Conservation (phyloP, 2,113 vertebrate genomes). For the Ceyx margarethae region DNA sequence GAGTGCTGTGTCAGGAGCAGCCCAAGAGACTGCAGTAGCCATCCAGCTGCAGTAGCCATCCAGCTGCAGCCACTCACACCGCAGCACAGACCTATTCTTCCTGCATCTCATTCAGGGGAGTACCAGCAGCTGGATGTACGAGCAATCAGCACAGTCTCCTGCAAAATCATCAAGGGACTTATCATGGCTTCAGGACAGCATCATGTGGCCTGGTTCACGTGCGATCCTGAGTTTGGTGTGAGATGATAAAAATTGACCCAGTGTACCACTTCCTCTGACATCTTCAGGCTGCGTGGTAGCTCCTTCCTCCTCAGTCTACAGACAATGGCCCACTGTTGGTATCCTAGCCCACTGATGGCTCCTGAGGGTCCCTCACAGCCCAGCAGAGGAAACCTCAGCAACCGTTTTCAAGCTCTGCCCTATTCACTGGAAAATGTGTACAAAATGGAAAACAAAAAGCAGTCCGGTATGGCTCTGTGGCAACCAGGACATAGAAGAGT, state of each 20-base stretch:
- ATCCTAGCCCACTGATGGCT: not conserved
- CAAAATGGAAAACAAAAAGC: not conserved
- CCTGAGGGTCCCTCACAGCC: not conserved
- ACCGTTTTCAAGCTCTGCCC: not conserved
- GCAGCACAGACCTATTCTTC: not conserved
- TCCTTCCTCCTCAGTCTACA: fast-evolving
- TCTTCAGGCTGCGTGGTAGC: not conserved
- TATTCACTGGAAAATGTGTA: not conserved
- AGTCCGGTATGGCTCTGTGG: not conserved
- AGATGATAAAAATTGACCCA: not conserved
- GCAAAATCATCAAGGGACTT: not conserved
- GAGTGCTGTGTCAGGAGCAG: fast-evolving
- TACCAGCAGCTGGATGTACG: not conserved
- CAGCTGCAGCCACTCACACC: not conserved
- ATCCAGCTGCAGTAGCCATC: not conserved
- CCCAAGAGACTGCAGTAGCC: fast-evolving
- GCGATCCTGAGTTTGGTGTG: not conserved
- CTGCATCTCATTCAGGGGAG: not conserved
- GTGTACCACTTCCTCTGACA: not conserved
- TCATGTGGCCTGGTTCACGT: fast-evolving
- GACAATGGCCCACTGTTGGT: not conserved
- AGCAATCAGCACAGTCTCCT: not conserved
- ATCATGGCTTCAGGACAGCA: not conserved
- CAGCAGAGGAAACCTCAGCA: not conserved
- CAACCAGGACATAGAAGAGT: not conserved